phyloP scores from a whole-genome alignment of 1,140 invertebrate species.

The Dryas iulia region DNA sequence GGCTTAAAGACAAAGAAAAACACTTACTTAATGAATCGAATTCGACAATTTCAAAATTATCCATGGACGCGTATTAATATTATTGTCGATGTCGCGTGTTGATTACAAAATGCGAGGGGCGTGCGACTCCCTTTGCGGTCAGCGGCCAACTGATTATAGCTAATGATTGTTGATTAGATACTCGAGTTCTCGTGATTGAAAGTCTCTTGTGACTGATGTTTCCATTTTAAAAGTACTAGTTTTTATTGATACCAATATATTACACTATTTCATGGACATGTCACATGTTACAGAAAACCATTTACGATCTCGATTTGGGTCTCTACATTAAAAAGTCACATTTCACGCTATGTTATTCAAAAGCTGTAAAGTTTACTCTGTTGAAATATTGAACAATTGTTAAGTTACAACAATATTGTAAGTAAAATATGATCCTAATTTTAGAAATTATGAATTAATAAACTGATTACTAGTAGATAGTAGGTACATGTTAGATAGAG shows the following conservation, averaged over 20 bases:
- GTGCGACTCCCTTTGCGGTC: constrained; percentile 47
- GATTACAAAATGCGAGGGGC: constrained; percentile 24
- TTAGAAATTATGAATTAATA: too few relatives aligned
- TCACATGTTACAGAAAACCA: neutral
- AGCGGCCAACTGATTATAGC: constrained; percentile 59
- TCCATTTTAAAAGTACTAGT: neutral
- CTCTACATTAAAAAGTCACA: too few relatives aligned
- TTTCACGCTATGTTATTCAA: too few relatives aligned
- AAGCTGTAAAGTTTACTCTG: too few relatives aligned
- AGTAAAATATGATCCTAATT: too few relatives aligned
- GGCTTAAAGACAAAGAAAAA: constrained; percentile 2
- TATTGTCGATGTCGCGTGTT: constrained; percentile 33
- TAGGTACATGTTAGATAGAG: too few relatives aligned
- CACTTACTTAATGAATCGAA: constrained; percentile 66
- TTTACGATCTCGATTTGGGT: too few relatives aligned
- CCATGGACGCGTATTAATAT: constrained; percentile 44
- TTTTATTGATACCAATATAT: neutral
- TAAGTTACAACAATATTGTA: neutral
- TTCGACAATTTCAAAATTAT: constrained; percentile 59
- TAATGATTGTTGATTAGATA: constrained; percentile 66
- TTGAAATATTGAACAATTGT: neutral
- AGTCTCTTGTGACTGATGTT: constrained; percentile 76
- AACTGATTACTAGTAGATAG: too few relatives aligned
- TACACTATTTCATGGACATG: neutral
- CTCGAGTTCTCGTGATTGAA: constrained; percentile 52